Evolutionary conservation across 1,140 invertebrate species (phyloP).

Genomic region (Euura saliciscinereae): DNA sequence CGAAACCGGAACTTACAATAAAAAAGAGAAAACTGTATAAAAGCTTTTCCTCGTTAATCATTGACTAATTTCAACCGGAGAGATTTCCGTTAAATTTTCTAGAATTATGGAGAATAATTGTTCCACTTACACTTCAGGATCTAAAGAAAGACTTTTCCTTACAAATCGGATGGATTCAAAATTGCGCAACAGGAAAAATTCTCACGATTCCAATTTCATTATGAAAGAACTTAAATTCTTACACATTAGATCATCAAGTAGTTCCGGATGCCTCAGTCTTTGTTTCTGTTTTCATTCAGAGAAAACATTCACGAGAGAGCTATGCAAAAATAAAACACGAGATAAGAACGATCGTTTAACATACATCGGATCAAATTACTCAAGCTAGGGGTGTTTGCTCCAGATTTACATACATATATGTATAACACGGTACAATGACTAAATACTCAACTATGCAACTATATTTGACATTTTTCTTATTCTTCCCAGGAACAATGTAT

Average conservation of each 20-base stretch:
- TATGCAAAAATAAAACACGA: conserved; percentile 2
- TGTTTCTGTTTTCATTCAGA: not conserved
- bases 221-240: not conserved
- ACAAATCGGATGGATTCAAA: too few relatives aligned
- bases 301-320: not conserved
- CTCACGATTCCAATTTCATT: not conserved
- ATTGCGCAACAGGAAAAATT: not conserved
- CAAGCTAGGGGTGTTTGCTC: not conserved
- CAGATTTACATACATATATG: not conserved
- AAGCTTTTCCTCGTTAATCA: too few relatives aligned
- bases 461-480: not conserved
- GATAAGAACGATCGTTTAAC: not conserved
- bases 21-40: too few relatives aligned
- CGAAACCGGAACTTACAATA: not conserved
- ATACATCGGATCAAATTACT: not conserved
- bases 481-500: conserved; percentile 37
- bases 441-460: not conserved
- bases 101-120: too few relatives aligned
- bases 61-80: too few relatives aligned
- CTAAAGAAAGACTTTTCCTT: too few relatives aligned
- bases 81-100: too few relatives aligned
- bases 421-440: not conserved
- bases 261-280: not conserved
- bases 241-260: not conserved
- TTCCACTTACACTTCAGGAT: too few relatives aligned